Base-by-base conservation (phyloP, 2,797 vertebrate species). In the Balearica regulorum region DNA sequence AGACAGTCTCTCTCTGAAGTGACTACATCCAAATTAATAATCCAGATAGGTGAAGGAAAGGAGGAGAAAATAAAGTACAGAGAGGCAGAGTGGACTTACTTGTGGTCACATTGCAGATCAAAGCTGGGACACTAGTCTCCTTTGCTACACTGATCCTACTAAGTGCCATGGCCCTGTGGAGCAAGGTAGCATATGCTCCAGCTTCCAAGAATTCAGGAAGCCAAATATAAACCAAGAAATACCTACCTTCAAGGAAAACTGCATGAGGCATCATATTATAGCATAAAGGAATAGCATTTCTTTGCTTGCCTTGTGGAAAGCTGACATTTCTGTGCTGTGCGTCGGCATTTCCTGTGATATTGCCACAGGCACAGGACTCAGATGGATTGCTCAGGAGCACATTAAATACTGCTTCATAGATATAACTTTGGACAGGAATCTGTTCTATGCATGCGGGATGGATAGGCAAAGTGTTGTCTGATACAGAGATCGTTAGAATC, bases 281-380 rank as follows among this genome's bases (percentile, higher is more conserved):
- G 43, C 43, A 85, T 80, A 80, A 95, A 90, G 68, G 39, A 93
- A 86, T 6, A 93, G 37, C 51, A 78, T 91, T 96, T 96, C 76
- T 95, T 93, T 93, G 51, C 79, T 93, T 93, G 62, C 44, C 62
- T 94, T 13, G 13, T 83, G 66, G 84, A 95, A 92, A 93, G 89
- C 35, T 96, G 96, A 94, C 84, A 92, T 96, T 96, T 95, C 91
- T 93, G 53, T 81, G 82, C 84, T 92, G 87, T 88, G 82, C 31
- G 12, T 66, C 96, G 93, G 93, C 96, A 95, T 96, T 97, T 97
- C 79, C 89, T 87, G 75, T 87, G 93, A 93, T 93, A 94, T 83
- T 89, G 92, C 92, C 92, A 94, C 76, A 93, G 93, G 96, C 90
- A 79, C 19, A 86, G 58, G 51, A 76, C 82, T 95, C 86, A 77